Percentiles rank a stretch among this genome's conserved stretches.
phyloP scores from a whole-genome alignment of 2,888 invertebrate species.

The Netelia inedita region DNA sequence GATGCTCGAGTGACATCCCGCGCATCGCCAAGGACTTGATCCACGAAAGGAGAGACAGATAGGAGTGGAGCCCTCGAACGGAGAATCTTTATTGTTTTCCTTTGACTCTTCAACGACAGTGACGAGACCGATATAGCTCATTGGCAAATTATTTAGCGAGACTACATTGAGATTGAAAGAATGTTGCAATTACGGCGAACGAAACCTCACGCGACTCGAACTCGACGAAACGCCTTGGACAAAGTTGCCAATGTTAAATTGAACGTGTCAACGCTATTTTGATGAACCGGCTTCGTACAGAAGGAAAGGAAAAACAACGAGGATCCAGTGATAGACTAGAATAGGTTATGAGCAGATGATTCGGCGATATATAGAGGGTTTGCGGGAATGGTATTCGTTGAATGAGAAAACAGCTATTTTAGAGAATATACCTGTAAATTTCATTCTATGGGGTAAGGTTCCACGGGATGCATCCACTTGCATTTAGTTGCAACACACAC shows the following conservation, averaged over 20 bases:
- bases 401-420: constrained; percentile 72
- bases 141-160: too few relatives aligned
- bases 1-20: background rate
- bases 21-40: constrained; percentile 18
- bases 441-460: constrained; percentile 80
- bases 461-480: constrained; percentile 85
- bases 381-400: constrained; percentile 34
- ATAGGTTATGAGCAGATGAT: background rate
- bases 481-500: constrained; percentile 85
- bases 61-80: constrained; percentile 11
- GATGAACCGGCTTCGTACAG: constrained; percentile 39
- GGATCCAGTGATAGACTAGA: constrained; percentile 31
- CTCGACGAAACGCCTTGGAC: constrained; percentile 64
- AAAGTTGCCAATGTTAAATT: constrained; percentile 13
- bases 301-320: constrained; percentile 42
- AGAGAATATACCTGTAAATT: constrained; percentile 83
- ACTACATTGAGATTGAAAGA: too few relatives aligned
- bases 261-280: constrained; percentile 5
- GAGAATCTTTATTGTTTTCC: constrained; percentile 46
- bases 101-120: constrained; percentile 26
- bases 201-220: constrained; percentile 69
- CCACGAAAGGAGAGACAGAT: constrained; percentile 11
- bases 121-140: background rate
- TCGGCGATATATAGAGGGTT: constrained; percentile 3
- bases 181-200: constrained; percentile 1